Conservation (phyloP, 1,140 invertebrate genomes). For the Notospermus geniculatus region DNA sequence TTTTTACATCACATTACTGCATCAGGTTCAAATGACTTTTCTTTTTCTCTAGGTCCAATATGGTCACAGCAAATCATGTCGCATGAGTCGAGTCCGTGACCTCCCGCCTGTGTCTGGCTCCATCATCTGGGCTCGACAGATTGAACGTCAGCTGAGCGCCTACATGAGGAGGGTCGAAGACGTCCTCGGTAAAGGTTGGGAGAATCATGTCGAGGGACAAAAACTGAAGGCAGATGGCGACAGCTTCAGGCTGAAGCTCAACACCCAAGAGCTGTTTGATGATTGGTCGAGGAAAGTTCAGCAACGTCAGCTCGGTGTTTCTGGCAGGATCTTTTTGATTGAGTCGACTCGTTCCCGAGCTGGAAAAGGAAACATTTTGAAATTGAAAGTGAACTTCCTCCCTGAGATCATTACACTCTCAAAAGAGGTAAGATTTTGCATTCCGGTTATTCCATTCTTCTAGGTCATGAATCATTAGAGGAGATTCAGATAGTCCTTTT, state of each 20-base stretch:
- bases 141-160: slow-evolving; percentile 95
- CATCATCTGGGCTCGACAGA: slow-evolving; percentile 97
- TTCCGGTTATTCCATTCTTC: too few species aligned
- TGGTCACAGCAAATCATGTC: slow-evolving; percentile 79
- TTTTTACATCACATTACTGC: too few species aligned
- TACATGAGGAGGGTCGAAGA: slow-evolving; percentile 96
- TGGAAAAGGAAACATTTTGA: slow-evolving; percentile 79
- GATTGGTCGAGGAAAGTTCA: slow-evolving; percentile 90
- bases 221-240: slow-evolving; percentile 97
- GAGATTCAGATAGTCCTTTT: too few species aligned
- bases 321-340: slow-evolving; percentile 91
- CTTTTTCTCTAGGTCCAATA: slow-evolving; percentile 73
- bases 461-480: too few species aligned
- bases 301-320: slow-evolving; percentile 88
- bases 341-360: slow-evolving; percentile 68
- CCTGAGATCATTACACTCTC: slow-evolving; percentile 97
- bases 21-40: background rate
- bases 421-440: slow-evolving; percentile 72
- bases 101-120: slow-evolving; percentile 94
- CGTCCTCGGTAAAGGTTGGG: slow-evolving; percentile 97
- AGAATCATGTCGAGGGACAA: slow-evolving; percentile 98
- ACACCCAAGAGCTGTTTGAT: slow-evolving; percentile 95
- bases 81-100: slow-evolving; percentile 87
- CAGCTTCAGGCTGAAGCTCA: slow-evolving; percentile 92
- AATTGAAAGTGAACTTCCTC: slow-evolving; percentile 94